These are phyloP conservation scores for Polydrusus pterygomalis DNA, from an alignment of 2,888 invertebrate genomes.

Conservation along the genomic window DNA sequence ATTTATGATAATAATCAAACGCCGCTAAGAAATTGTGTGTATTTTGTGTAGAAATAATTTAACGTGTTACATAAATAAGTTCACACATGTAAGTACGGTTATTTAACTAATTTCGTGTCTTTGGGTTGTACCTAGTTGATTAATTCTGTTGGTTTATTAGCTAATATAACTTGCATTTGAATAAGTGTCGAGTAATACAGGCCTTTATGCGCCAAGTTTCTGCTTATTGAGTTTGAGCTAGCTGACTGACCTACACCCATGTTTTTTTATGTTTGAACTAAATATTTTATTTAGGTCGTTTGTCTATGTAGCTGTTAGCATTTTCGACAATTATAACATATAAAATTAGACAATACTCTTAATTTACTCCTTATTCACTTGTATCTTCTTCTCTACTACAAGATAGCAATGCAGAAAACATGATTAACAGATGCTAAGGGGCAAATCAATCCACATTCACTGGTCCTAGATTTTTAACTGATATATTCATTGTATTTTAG, in stretches of 20 bases:
- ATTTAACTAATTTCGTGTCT: conserved; percentile 42
- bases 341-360: neutral
- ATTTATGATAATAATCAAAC: neutral
- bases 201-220: neutral
- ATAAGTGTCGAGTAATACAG: neutral
- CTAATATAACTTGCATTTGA: conserved; percentile 13
- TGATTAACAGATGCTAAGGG: too few relatives aligned
- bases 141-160: conserved; percentile 6
- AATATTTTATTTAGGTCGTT: conserved; percentile 22
- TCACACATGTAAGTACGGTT: conserved; percentile 50
- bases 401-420: too few relatives aligned
- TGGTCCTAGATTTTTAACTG: neutral
- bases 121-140: conserved; percentile 5
- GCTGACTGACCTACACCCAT: conserved; percentile 46
- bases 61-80: conserved; percentile 46
- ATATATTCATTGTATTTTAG: conserved; percentile 29
- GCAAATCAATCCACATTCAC: too few relatives aligned
- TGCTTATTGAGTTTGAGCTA: neutral
- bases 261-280: conserved; percentile 8
- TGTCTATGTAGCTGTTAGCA: neutral
- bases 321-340: neutral
- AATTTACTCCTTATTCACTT: neutral
- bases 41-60: conserved; percentile 17
- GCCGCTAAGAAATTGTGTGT: conserved; percentile 25
- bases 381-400: too few relatives aligned